Percentiles rank a stretch among this genome's conserved stretches.
Evolutionary conservation across 2,113 vertebrate species (phyloP).

Genomic region (Zapornia atra): DNA sequence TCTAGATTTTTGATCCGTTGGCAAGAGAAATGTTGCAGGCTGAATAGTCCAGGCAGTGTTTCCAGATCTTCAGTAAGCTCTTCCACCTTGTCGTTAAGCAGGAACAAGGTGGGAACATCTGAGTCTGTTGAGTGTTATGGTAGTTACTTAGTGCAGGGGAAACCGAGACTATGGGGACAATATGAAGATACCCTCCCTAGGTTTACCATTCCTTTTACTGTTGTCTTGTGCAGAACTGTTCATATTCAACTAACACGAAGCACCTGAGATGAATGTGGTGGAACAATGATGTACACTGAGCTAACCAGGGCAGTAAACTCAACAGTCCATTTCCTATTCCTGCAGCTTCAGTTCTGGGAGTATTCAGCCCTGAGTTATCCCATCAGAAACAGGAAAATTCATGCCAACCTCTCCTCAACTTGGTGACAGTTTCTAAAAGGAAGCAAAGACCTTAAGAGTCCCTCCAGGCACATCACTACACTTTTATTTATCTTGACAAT

Average conservation of each 20-base stretch:
- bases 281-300: not conserved
- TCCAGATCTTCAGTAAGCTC: not conserved
- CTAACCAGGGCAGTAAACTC: not conserved
- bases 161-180: not conserved
- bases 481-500: conserved; percentile 55
- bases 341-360: not conserved
- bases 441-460: conserved; percentile 9
- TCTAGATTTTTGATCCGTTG: not conserved
- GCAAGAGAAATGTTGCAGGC: not conserved
- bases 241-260: not conserved
- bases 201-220: not conserved
- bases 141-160: not conserved
- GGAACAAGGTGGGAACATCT: not conserved
- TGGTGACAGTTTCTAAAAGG: not conserved
- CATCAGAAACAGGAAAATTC: not conserved
- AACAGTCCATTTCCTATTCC: not conserved
- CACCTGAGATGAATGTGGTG: not conserved
- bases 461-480: not conserved
- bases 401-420: not conserved
- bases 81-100: accelerated
- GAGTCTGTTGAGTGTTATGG: not conserved
- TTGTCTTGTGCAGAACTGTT: not conserved
- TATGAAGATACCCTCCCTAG: not conserved
- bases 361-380: not conserved
- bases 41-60: not conserved